phyloP scores from a whole-genome alignment of 2,888 invertebrate species.

The Pachliopta kotzebuea region DNA sequence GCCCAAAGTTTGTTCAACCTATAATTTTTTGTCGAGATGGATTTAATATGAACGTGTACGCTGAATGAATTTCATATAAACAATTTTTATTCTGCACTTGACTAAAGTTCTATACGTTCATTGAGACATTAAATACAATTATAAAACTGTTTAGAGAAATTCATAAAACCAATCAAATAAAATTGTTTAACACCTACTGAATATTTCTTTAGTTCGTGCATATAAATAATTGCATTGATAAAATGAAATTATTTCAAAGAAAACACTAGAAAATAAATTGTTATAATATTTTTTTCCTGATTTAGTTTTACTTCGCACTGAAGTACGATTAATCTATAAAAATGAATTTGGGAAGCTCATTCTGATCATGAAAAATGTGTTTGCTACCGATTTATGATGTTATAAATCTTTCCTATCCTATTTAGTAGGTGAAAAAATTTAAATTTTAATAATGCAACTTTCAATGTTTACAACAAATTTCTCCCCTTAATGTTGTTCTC shows the following conservation, averaged over 20 bases:
- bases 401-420: neutral
- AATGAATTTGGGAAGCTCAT: neutral
- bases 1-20: conserved; percentile 78
- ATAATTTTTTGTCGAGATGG: conserved; percentile 68
- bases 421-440: neutral
- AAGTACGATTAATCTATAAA: too few relatives aligned
- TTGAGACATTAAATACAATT: neutral
- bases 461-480: neutral
- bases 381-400: neutral
- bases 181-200: neutral
- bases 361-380: neutral
- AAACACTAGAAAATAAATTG: too few relatives aligned
- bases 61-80: conserved; percentile 23
- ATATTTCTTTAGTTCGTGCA: too few relatives aligned
- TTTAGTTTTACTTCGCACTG: too few relatives aligned
- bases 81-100: conserved; percentile 15
- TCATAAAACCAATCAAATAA: neutral
- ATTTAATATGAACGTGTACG: conserved; percentile 39
- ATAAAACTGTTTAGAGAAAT: neutral
- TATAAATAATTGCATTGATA: too few relatives aligned
- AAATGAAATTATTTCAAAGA: too few relatives aligned
- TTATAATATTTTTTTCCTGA: too few relatives aligned
- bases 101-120: neutral
- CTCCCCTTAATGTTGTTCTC: neutral
- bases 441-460: neutral